Base-by-base conservation (phyloP, 2,797 vertebrate species). In the Rousettus madagascariensis region DNA sequence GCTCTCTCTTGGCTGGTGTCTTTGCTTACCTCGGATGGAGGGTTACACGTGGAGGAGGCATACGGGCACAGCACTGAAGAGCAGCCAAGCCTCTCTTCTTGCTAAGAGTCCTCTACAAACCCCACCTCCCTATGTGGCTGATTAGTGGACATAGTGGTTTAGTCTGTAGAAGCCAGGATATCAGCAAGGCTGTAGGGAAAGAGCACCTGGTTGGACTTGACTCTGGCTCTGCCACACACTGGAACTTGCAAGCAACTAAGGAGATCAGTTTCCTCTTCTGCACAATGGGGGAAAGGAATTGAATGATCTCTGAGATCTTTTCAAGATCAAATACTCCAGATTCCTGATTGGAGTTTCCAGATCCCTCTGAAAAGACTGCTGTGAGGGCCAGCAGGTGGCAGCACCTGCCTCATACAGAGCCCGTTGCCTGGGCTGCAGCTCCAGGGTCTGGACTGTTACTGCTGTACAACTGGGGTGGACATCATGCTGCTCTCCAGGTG, bases 301-400 rank as follows among this genome's bases (percentile, higher is more conserved):
- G 30, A n/a, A 51, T 41, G 33, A 33, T 59, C 69, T 95, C 69
- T 53, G 66, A 26, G 17, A 17, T 72, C n/a, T 85, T 71, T 78
- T 36, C 22, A 49, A 66, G 49, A 72, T 22, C 12, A 59, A 49
- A 87, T 3, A 3, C 20, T 85, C 43, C 59, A 43, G n/a, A 94
- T 82, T 85, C n/a, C 46, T 79, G 16, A 53, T 90, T 33, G 26
- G 30, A 90, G 57, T 71, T 90, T 68, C n/a, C 65, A 66, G 41
- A 30, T 43, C 28, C 46, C 13, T 61, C 43, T 22, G 38, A 55
- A 57, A 33, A 74, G 59, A 33, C 9, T 6, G 41, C 66, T 26
- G 4, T 43, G 22, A 1, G 22, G 78, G 49, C 98, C 98, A 98
- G 98, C 89, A 98, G 98, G 93, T 98, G 98, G 98, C 98, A 98